Conservation (phyloP, 2,797 vertebrate genomes). For the Semotilus atromaculatus region DNA sequence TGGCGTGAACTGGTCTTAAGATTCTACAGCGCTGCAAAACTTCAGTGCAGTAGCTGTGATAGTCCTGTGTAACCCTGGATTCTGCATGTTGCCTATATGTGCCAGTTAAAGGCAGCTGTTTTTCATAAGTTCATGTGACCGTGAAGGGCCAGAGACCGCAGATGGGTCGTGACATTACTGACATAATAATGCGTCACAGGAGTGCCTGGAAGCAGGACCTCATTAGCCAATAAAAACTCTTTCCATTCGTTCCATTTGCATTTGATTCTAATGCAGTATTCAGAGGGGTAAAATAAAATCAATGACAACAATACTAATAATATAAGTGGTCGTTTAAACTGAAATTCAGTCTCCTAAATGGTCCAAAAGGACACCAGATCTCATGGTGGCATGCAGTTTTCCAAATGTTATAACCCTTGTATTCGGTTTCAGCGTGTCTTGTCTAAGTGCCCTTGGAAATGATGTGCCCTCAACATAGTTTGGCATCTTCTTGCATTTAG, state of each 20-base stretch:
- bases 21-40: neutral
- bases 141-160: constrained; percentile 38
- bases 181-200: constrained; percentile 41
- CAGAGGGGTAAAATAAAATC: neutral
- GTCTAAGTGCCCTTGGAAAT: constrained; percentile 56
- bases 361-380: neutral
- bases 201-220: neutral
- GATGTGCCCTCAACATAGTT: constrained; percentile 70
- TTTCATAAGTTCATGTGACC: constrained; percentile 35
- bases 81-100: constrained; percentile 2
- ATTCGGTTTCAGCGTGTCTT: constrained; percentile 52
- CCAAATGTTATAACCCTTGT: constrained; percentile 28
- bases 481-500: constrained; percentile 69
- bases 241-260: constrained; percentile 12
- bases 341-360: neutral
- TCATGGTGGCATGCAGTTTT: neutral
- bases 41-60: neutral
- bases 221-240: neutral
- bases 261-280: constrained; percentile 12
- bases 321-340: neutral
- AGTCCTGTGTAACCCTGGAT: neutral
- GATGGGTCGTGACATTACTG: constrained; percentile 48
- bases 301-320: neutral
- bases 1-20: neutral
- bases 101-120: constrained; percentile 49